These are phyloP conservation scores for Arnoldichthys spilopterus DNA, from an alignment of 2,797 vertebrate genomes.

Conservation along the genomic window DNA sequence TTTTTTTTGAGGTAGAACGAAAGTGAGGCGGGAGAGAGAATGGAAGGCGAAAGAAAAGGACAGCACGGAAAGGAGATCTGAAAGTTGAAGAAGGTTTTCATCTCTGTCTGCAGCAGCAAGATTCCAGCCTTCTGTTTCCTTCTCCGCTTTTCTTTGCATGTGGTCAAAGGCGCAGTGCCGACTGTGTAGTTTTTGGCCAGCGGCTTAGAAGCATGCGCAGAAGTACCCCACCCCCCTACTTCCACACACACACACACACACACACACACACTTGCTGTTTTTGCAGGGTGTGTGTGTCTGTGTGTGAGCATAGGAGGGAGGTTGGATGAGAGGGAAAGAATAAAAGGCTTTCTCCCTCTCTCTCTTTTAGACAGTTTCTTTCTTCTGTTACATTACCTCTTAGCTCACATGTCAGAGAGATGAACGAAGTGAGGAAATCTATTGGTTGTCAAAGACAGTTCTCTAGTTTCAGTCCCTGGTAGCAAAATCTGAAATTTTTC, in stretches of 20 bases:
- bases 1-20: constrained; percentile 70
- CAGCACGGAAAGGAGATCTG: constrained; percentile 30
- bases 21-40: constrained; percentile 21
- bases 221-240: not conserved
- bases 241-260: not conserved
- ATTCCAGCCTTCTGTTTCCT: constrained; percentile 54
- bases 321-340: not conserved
- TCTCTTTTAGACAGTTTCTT: not conserved
- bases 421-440: not conserved
- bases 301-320: not conserved
- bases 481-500: not conserved
- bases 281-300: constrained; percentile 20
- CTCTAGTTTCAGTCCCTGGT: not conserved
- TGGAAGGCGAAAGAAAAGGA: constrained; percentile 17
- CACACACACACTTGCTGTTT: constrained; percentile 15
- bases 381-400: not conserved
- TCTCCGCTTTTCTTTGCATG: constrained; percentile 54
- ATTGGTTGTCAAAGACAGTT: not conserved
- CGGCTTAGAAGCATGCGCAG: constrained; percentile 8
- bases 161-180: constrained; percentile 46
- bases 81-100: constrained; percentile 44
- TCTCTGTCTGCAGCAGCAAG: constrained; percentile 32
- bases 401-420: not conserved
- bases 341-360: constrained; percentile 5
- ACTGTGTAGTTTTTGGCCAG: constrained; percentile 31